phyloP scores from a whole-genome alignment of 2,113 vertebrate species.

The Cettia cetti region DNA sequence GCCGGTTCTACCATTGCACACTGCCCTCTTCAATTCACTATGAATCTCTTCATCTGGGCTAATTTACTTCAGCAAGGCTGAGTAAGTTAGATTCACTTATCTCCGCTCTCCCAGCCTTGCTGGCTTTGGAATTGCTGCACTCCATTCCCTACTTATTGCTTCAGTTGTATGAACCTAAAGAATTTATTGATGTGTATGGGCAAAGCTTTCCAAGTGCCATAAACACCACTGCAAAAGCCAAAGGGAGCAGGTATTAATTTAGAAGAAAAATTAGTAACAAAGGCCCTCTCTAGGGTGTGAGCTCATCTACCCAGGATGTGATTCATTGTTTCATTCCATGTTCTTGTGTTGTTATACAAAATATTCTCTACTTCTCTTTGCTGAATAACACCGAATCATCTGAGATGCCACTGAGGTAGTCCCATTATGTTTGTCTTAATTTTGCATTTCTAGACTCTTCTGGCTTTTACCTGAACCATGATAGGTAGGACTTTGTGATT shows the following conservation, averaged over 20 bases:
- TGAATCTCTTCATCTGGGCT: not conserved
- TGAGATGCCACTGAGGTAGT: not conserved
- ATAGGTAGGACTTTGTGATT: not conserved
- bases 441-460: not conserved
- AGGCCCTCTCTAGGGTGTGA: not conserved
- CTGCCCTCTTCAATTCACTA: not conserved
- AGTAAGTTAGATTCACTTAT: not conserved
- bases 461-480: not conserved
- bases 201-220: not conserved
- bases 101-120: not conserved
- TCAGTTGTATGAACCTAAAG: not conserved
- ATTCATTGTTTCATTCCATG: not conserved
- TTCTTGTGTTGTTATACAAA: not conserved
- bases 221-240: not conserved
- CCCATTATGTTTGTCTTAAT: not conserved
- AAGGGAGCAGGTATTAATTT: not conserved
- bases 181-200: not conserved
- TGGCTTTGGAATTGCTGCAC: not conserved
- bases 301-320: not conserved
- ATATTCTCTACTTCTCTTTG: not conserved
- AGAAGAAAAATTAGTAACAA: not conserved
- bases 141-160: not conserved
- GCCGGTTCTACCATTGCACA: not conserved
- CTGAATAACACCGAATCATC: not conserved
- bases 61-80: not conserved